These are phyloP conservation scores for Panagrolaimus sp. DNA, from an alignment of 1,140 invertebrate species.

Conservation along the genomic window DNA sequence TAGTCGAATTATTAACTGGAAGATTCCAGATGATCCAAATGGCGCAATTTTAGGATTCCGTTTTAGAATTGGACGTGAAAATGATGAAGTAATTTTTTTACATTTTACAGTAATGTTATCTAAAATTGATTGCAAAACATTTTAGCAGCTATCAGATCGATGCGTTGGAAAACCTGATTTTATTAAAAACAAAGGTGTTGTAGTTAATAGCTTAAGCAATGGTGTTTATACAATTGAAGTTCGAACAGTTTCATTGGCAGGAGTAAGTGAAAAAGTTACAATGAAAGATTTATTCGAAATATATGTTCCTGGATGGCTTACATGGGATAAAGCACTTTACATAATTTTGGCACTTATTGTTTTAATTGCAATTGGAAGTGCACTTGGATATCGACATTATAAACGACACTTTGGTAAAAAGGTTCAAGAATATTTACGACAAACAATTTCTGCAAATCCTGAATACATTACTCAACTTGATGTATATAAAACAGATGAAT, in stretches of 20 bases:
- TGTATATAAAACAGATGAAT: slow-evolving; percentile 82
- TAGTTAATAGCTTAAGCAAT: slow-evolving; percentile 63
- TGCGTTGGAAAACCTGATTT: slow-evolving; percentile 33
- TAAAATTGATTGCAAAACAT: too few species aligned
- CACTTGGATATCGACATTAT: slow-evolving; percentile 29
- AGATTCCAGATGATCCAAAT: slow-evolving; percentile 41
- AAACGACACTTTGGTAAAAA: slow-evolving; percentile 34
- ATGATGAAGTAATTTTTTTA: slow-evolving; percentile 20
- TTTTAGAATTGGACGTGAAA: neutral
- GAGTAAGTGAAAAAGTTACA: slow-evolving; percentile 68
- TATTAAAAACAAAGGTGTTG: slow-evolving; percentile 31
- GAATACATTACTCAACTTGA: slow-evolving; percentile 60
- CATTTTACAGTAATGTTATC: too few species aligned
- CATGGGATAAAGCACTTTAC: slow-evolving; percentile 25
- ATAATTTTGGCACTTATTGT: slow-evolving; percentile 49
- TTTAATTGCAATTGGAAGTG: slow-evolving; percentile 42
- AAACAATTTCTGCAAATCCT: slow-evolving; percentile 60
- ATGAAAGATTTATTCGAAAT: slow-evolving; percentile 67
- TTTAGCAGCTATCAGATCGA: slow-evolving; percentile 22
- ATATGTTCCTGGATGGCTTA: slow-evolving; percentile 48
- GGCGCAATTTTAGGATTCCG: slow-evolving; percentile 45
- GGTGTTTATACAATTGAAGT: slow-evolving; percentile 78
- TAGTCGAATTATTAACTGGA: slow-evolving; percentile 37
- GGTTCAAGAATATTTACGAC: slow-evolving; percentile 43
- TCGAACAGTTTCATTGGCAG: slow-evolving; percentile 72